Evolutionary conservation across 2,113 vertebrate species (phyloP), one percentile per base, ranked within the genome.

Genomic region (Hippotragus niger): DNA sequence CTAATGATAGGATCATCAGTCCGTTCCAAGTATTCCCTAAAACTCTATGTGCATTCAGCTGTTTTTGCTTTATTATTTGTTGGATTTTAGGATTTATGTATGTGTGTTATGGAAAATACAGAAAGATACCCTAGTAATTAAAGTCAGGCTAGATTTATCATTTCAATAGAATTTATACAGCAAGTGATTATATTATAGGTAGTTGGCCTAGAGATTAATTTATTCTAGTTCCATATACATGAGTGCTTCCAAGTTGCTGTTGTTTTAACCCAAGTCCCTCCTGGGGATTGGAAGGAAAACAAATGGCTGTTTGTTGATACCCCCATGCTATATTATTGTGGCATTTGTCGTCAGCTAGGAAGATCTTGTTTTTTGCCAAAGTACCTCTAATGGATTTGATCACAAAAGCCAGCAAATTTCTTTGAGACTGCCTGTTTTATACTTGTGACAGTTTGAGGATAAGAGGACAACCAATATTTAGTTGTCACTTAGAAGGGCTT

Each of bases 1-100:
- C 93, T 97, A 95, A 93, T 95, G 86, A 93, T 85, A 97, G 88
- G 52, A 94, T 74, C 83, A 96, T 93, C 71, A 90, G 71, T 58
- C 55, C 93, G 64, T 90, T 81, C 57, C 57, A 71, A 88, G 27
- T 23, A 67, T 27, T 95, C 43, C 36, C 80, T 88, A 81, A 95
- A 91, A 97, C 36, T 86, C 25, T 47, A 7, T 84, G 47, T 84
- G 57, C 9, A 40, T 94, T 96, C 89, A 90, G 89, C 80, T 95
- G 71, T 43, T 92, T 94, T 94, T 91, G 29, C 53, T 90, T 82
- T 47, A 47, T 87, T 86, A 16, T 29, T 13, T 36, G 4, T 76
- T 82, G 47, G 17, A 17, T 87, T 96, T 96, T 52, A 96, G 94
- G 45, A 88, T 87, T 92, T 94, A 91, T 78, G 43, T n/a, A 50